phyloP scores from a whole-genome alignment of 30 jellyfish, hydroid and myxozoan species.

The Aurelia aurita region DNA sequence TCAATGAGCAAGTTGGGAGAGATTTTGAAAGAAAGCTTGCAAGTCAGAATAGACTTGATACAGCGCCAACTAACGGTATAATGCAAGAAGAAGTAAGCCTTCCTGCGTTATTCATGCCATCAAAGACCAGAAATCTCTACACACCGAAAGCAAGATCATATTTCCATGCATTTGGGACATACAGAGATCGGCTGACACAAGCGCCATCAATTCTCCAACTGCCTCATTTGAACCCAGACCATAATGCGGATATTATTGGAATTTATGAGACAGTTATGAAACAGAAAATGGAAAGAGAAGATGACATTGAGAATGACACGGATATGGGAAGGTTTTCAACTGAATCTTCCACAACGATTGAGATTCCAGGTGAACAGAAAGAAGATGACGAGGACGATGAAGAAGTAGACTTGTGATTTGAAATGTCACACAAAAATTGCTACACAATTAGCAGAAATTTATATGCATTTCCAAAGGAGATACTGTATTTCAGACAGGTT shows the following conservation, averaged over 20 bases:
- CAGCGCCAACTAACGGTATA: constrained; percentile 1
- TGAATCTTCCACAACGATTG: constrained; percentile 31
- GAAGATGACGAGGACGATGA: constrained; percentile 14
- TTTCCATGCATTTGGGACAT: constrained; percentile 70
- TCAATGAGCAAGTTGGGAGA: constrained; percentile 41
- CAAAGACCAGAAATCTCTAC: constrained; percentile 62
- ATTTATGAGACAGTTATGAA: constrained; percentile 43
- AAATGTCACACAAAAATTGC: background rate
- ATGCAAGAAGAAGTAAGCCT: constrained; percentile 55
- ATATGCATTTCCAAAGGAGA: too few relatives aligned
- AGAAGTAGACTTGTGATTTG: background rate
- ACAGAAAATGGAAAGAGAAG: constrained; percentile 5
- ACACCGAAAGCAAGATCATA: constrained; percentile 79
- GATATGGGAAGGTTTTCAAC: constrained; percentile 43
- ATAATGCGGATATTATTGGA: constrained; percentile 46
- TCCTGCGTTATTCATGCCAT: constrained; percentile 85
- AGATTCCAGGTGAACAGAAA: constrained; percentile 20
- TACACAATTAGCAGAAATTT: too few relatives aligned
- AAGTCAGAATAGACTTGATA: constrained; percentile 45
- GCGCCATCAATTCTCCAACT: constrained; percentile 69
- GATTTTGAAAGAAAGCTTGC: constrained; percentile 58
- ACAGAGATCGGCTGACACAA: constrained; percentile 56
- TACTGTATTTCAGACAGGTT: too few relatives aligned
- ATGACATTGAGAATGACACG: constrained; percentile 11
- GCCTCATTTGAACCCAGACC: constrained; percentile 42